A percentile compares a stretch with the other conserved stretches of the same genome.
Conservation (phyloP, 2,113 vertebrate species). For the Climacteris rufus region DNA sequence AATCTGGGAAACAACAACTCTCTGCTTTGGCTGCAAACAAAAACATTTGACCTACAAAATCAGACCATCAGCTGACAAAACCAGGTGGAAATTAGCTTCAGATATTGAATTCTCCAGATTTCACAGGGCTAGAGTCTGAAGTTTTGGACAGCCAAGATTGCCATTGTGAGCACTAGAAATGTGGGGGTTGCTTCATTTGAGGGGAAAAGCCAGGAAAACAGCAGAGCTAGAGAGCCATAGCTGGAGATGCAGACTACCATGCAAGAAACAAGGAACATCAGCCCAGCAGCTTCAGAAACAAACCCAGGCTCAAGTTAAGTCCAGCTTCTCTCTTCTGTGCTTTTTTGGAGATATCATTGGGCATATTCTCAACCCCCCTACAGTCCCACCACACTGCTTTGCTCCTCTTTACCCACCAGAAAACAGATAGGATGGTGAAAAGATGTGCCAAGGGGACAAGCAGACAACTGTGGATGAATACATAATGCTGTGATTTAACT, state of each 20-base stretch:
- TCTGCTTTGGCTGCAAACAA: neutral
- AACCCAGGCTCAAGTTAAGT: neutral
- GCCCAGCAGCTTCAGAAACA: neutral
- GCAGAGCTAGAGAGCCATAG: neutral
- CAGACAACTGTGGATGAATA: neutral
- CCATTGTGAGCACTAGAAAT: neutral
- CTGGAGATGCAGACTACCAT: neutral
- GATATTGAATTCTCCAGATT: neutral
- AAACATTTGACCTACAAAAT: neutral
- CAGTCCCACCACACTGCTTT: neutral
- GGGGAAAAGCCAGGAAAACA: neutral
- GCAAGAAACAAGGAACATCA: neutral
- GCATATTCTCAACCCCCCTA: neutral
- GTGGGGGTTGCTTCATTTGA: fast-evolving
- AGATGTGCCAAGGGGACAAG: neutral
- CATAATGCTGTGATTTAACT: neutral
- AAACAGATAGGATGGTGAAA: neutral
- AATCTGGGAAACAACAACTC: neutral
- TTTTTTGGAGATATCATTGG: neutral
- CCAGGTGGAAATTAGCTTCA: neutral
- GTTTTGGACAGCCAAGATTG: neutral
- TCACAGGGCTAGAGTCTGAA: neutral
- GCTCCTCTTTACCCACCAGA: neutral
- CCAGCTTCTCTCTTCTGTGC: neutral
- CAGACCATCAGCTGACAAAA: neutral